phyloP scores from a whole-genome alignment of 2,888 invertebrate genomes.

The Agonopterix subpropinquella region DNA sequence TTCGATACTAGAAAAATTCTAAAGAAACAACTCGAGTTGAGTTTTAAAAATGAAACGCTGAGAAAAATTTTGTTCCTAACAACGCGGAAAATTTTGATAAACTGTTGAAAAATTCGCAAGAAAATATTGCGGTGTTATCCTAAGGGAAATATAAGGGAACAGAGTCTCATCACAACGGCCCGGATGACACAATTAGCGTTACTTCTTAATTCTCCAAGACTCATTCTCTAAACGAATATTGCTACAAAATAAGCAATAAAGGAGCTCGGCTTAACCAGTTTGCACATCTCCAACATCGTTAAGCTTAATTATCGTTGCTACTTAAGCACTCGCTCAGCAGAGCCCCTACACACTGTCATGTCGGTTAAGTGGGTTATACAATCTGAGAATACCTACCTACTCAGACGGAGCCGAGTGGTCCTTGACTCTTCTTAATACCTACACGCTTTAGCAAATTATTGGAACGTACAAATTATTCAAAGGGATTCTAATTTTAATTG shows the following conservation, averaged over 20 bases:
- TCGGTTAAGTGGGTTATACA: slow-evolving; percentile 3
- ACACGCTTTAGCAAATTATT: not conserved
- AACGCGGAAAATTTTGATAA: too few relatives aligned
- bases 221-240: slow-evolving; percentile 53
- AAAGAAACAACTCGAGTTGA: too few relatives aligned
- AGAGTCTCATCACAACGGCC: not conserved
- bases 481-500: too few relatives aligned
- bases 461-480: not conserved
- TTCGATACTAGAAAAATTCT: too few relatives aligned
- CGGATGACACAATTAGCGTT: slow-evolving; percentile 41
- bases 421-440: not conserved
- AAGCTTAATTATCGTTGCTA: slow-evolving; percentile 64
- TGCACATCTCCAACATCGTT: slow-evolving; percentile 60
- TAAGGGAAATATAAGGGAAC: slow-evolving; percentile 1
- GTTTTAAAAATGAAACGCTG: too few relatives aligned
- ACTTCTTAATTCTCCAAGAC: slow-evolving; percentile 55
- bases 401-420: not conserved
- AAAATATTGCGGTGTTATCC: not conserved
- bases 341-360: slow-evolving; percentile 23
- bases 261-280: slow-evolving; percentile 56
- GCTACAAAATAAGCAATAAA: slow-evolving; percentile 62
- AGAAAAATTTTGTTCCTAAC: too few relatives aligned
- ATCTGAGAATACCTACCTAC: not conserved
- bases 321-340: slow-evolving; percentile 39
- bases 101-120: too few relatives aligned